Evolutionary conservation across 2,888 invertebrate genomes (phyloP).

Genomic region (Diarsia dahlii): DNA sequence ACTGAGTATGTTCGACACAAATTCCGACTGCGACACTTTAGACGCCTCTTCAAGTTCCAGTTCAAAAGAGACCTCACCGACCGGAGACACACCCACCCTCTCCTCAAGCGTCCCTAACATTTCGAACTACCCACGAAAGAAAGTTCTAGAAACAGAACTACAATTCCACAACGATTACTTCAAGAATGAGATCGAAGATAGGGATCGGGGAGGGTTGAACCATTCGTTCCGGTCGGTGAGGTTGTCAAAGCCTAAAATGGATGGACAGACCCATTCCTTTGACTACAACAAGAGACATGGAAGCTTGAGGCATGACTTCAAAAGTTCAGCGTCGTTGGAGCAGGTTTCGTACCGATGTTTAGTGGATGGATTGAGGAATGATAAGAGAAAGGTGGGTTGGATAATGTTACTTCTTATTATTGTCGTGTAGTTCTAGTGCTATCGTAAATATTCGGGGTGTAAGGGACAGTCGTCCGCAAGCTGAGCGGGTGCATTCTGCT

Average conservation of each 20-base stretch:
- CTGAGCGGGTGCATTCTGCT: too few species aligned
- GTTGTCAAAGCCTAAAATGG: slow-evolving; percentile 73
- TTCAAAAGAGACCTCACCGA: slow-evolving; percentile 92
- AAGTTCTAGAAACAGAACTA: slow-evolving; percentile 73
- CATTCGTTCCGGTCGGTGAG: slow-evolving; percentile 81
- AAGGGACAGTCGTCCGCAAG: too few species aligned
- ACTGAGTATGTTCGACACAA: slow-evolving; percentile 93
- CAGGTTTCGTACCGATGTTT: slow-evolving; percentile 81
- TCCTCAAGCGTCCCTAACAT: slow-evolving; percentile 83
- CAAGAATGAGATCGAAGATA: slow-evolving; percentile 76
- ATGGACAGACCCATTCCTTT: slow-evolving; percentile 77
- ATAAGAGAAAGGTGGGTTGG: slow-evolving; percentile 78
- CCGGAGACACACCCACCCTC: slow-evolving; percentile 82
- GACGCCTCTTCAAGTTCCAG: slow-evolving; percentile 90
- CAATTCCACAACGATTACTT: slow-evolving; percentile 86
- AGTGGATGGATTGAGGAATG: slow-evolving; percentile 76
- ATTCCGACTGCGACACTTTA: slow-evolving; percentile 93
- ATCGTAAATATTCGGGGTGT: background rate
- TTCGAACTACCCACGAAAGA: slow-evolving; percentile 69
- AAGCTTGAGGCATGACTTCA: slow-evolving; percentile 78
- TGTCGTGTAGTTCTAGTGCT: background rate
- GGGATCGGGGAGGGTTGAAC: slow-evolving; percentile 73
- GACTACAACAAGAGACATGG: slow-evolving; percentile 77
- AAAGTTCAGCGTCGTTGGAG: slow-evolving; percentile 80
- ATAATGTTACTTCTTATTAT: background rate